Conservation (phyloP, 2,888 invertebrate species). For the Calameuta filiformis region DNA sequence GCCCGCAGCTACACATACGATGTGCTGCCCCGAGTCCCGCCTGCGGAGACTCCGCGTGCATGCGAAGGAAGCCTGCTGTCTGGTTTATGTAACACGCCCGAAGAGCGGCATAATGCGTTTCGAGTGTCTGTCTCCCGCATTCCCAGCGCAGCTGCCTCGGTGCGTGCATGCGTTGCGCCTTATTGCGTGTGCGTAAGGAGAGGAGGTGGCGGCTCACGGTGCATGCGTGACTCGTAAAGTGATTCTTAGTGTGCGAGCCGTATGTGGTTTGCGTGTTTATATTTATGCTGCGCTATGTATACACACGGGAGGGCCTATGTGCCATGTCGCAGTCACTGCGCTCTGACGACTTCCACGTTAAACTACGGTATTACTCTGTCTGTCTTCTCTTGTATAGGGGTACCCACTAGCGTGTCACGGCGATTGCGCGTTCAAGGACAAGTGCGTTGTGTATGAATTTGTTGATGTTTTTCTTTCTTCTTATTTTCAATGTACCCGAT, state of each 20-base stretch:
- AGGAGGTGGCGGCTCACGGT: neutral
- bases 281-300: neutral
- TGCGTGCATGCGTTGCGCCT: conserved; percentile 16
- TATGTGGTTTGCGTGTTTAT: neutral
- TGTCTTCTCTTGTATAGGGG: neutral
- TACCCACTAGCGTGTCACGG: neutral
- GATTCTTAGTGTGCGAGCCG: neutral
- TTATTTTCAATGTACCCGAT: neutral
- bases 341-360: neutral
- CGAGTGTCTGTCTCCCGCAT: conserved; percentile 45
- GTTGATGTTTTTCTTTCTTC: neutral
- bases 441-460: neutral
- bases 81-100: conserved; percentile 33
- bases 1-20: neutral
- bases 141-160: conserved; percentile 44
- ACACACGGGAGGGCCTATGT: neutral
- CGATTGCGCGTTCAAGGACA: neutral
- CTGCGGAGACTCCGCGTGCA: conserved; percentile 5
- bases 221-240: neutral
- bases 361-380: neutral
- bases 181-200: neutral
- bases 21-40: neutral
- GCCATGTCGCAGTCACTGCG: neutral
- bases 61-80: conserved; percentile 16
- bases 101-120: conserved; percentile 30